Evolutionary conservation across 2,797 vertebrate species (phyloP).

Genomic region (Tokudaia tokunoshimensis): DNA sequence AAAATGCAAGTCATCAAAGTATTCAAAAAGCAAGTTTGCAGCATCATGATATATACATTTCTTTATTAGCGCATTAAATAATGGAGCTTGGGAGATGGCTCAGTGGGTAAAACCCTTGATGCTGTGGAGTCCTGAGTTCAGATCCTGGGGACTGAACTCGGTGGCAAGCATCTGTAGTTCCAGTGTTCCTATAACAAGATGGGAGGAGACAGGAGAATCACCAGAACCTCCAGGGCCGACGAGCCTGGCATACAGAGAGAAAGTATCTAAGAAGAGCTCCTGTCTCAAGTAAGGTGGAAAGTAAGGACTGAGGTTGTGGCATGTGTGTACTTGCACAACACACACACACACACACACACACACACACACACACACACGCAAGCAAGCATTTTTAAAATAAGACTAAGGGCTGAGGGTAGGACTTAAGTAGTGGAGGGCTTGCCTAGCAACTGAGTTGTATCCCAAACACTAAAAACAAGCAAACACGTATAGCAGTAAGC

Average conservation of each 20-base stretch:
- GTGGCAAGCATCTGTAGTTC: not conserved
- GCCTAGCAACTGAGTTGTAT: not conserved
- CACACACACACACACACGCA: not conserved
- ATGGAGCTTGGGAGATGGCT: not conserved
- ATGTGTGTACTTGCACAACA: not conserved
- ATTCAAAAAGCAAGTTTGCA: not conserved
- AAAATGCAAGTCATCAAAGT: conserved; percentile 32
- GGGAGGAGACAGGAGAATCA: not conserved
- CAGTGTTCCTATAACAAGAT: not conserved
- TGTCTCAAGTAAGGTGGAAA: not conserved
- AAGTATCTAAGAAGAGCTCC: not conserved
- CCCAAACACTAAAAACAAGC: not conserved
- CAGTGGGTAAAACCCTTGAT: not conserved
- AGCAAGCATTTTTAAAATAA: not conserved
- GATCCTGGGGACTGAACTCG: not conserved
- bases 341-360: not conserved
- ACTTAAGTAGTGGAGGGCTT: not conserved
- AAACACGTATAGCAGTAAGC: not conserved
- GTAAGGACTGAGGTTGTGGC: not conserved
- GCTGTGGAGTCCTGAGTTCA: not conserved
- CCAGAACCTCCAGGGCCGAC: not conserved
- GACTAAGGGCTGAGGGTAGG: not conserved
- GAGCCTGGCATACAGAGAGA: not conserved
- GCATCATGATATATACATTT: not conserved
- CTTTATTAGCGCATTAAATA: conserved; percentile 7